phyloP scores from a whole-genome alignment of 2,888 invertebrate species.

The Philonicus albiceps region DNA sequence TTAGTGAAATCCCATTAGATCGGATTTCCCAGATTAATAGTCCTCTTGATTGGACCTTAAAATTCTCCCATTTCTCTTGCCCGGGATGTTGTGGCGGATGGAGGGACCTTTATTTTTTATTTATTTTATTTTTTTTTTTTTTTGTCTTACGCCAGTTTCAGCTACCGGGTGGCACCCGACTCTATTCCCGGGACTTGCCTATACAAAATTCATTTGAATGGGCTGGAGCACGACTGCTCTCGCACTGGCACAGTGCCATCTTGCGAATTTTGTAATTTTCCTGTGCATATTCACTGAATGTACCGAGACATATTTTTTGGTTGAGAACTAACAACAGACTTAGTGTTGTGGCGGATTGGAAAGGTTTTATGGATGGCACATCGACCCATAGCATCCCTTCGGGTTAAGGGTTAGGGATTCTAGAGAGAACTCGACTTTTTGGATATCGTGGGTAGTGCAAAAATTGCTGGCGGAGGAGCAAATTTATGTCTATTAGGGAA shows the following conservation, averaged over 20 bases:
- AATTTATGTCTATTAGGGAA: neutral
- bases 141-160: neutral
- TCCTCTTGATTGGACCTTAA: constrained; percentile 16
- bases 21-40: constrained; percentile 10
- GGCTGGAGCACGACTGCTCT: neutral
- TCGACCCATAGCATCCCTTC: neutral
- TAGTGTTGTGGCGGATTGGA: neutral
- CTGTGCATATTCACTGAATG: neutral
- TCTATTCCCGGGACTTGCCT: neutral
- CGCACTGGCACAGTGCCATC: neutral
- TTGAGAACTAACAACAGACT: neutral
- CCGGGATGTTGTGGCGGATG: neutral
- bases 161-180: neutral
- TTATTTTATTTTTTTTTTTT: no score
- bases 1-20: constrained; percentile 27
- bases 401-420: neutral
- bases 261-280: neutral
- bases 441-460: neutral
- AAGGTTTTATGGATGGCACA: neutral
- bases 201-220: neutral
- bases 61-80: neutral
- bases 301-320: neutral
- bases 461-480: neutral
- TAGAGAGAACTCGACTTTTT: neutral
- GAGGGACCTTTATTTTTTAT: no score